Evolutionary conservation across 2,113 vertebrate species (phyloP).

Genomic region (Hiodon tergisus): DNA sequence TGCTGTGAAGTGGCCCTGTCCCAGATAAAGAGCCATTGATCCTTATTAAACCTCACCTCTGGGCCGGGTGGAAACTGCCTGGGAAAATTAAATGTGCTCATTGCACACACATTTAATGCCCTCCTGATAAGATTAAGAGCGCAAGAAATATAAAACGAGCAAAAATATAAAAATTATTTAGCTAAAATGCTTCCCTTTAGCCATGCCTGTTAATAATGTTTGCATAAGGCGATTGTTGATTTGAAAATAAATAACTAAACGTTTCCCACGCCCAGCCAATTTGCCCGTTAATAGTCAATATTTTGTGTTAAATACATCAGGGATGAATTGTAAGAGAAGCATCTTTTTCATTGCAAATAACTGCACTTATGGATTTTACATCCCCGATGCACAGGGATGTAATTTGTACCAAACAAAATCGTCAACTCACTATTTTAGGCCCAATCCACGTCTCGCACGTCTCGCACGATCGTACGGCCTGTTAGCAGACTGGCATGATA

Average conservation of each 20-base stretch:
- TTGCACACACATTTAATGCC: conserved; percentile 85
- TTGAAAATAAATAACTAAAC: background rate
- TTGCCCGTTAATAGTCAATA: background rate
- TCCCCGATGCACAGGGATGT: background rate
- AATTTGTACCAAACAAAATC: background rate
- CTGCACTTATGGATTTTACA: background rate
- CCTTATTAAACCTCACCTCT: conserved; percentile 99
- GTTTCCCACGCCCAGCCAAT: background rate
- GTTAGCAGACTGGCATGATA: background rate
- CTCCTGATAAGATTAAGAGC: conserved; percentile 75
- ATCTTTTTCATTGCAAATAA: background rate
- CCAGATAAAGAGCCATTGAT: conserved; percentile 99
- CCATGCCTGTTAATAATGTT: conserved; percentile 24
- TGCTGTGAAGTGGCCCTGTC: conserved; percentile 89
- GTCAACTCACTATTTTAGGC: background rate
- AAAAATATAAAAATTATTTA: conserved; percentile 69
- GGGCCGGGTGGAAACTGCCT: conserved; percentile 87
- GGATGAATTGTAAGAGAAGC: background rate
- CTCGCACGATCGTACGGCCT: background rate
- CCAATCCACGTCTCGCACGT: background rate
- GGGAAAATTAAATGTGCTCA: conserved; percentile 94
- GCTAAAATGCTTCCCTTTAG: conserved; percentile 55
- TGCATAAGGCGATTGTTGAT: conserved; percentile 27
- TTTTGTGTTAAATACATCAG: background rate
- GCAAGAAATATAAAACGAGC: conserved; percentile 37